phyloP scores from a whole-genome alignment of 2,113 vertebrate genomes.

The Esox niger region DNA sequence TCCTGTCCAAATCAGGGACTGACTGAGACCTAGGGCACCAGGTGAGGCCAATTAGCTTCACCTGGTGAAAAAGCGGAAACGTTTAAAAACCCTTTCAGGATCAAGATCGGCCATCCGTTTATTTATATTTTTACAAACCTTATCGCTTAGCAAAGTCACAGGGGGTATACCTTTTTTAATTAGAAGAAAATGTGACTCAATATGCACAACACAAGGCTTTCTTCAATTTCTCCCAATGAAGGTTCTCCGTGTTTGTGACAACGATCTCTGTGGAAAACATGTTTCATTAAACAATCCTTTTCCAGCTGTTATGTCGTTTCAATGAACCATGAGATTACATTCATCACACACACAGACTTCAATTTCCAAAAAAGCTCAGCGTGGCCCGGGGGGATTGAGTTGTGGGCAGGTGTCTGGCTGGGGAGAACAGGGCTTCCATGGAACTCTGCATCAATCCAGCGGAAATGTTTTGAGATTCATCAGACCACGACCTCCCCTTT shows the following conservation, averaged over 20 bases:
- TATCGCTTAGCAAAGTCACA: background rate
- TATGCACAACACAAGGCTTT: background rate
- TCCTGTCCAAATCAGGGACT: no score
- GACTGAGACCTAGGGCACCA: no score
- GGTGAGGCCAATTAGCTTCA: no score
- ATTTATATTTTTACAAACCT: background rate
- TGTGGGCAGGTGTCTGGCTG: slow-evolving; percentile 3
- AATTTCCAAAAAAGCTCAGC: slow-evolving; percentile 23
- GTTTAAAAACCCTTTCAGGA: no score
- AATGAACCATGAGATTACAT: slow-evolving; percentile 13
- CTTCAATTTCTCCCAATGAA: background rate
- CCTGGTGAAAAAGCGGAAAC: no score
- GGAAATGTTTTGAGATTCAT: background rate
- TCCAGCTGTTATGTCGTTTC: slow-evolving; percentile 12
- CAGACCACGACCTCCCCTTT: background rate
- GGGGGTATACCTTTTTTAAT: background rate
- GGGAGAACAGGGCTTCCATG: slow-evolving; percentile 2
- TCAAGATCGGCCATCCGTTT: no score
- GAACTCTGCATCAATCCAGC: background rate
- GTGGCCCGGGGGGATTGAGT: background rate
- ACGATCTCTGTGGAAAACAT: background rate
- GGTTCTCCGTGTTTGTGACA: background rate
- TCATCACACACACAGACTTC: slow-evolving; percentile 10
- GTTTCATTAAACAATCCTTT: background rate
- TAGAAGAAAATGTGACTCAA: background rate